Evolutionary conservation across 2,797 vertebrate genomes (phyloP).

Genomic region (Crax fasciolata): DNA sequence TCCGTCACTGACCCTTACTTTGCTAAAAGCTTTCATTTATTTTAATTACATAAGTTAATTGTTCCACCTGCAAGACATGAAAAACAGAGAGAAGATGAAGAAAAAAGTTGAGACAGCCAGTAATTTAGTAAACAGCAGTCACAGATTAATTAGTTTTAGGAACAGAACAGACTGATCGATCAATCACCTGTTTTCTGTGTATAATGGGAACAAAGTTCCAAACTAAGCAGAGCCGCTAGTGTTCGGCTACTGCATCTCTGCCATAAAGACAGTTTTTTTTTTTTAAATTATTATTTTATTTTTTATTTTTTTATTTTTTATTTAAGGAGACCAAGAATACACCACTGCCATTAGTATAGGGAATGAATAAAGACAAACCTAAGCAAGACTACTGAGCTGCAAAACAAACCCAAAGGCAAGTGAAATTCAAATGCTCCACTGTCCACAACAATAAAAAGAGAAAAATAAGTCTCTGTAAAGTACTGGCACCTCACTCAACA

Average conservation of each 20-base stretch:
- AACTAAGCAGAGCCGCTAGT: not conserved
- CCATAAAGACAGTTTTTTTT: not conserved
- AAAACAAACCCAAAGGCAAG: constrained; percentile 37
- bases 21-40: not conserved
- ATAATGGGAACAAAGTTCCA: not conserved
- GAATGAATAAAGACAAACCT: constrained; percentile 12
- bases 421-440: not conserved
- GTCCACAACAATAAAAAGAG: not conserved
- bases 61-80: not conserved
- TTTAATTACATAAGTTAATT: not conserved
- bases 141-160: not conserved
- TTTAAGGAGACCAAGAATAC: not conserved
- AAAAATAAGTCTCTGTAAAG: not conserved
- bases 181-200: not conserved
- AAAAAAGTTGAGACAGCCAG: not conserved
- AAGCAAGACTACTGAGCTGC: not conserved
- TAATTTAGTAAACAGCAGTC: rapidly evolving
- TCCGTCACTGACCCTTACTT: not conserved
- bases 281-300: too few relatives aligned
- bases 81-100: not conserved
- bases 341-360: not conserved
- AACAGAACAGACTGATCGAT: not conserved
- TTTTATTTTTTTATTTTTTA: not conserved
- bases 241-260: not conserved
- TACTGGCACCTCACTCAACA: not conserved